Evolutionary conservation across 2,797 vertebrate genomes (phyloP), one percentile per base, ranked within the genome.

Genomic region (Fratercula arctica): DNA sequence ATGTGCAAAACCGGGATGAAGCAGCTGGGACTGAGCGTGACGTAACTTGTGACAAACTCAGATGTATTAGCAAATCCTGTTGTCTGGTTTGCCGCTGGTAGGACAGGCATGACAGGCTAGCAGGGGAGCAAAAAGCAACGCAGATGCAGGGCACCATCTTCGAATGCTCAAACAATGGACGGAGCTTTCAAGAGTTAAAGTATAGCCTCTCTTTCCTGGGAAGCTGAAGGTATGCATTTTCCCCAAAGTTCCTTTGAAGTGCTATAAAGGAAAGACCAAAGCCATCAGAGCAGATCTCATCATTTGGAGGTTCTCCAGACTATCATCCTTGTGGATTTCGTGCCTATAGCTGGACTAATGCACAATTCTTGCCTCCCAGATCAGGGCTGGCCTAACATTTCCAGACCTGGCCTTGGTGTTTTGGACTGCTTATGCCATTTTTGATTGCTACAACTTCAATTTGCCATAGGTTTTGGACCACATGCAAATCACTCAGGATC

Each of bases 11-110:
- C 28, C 19, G 14, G 28, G 51, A 46, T 19, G 39, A 31, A 81
- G 11, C 31, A 56, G 56, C 10, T 50, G 54, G 24, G 31, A 46
- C 9, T 18, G 31, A 66, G 29, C 0, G 0, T 53, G 41, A 11
- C 39, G 9, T 9, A 21, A 25, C 20, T 57, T 21, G 17, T 31
- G 35, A 53, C 24, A 61, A 84, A 70, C 45, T 68, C 54, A 18
- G 8, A 13, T 3, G 8, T 68, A 35, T 14, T 56, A 56, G 63
- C 41, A 86, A 72, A 53, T 3, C 3, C 57, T 51, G 16, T 43
- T 64, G 39, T 56, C 50, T 5, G 2, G 14, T 61, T 92, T 73
- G 41, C 10, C 50, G 53, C 45, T 3, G 11, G 37, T 16, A 64
- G 51, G 39, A 76, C 67, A 85, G 43, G 7, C 9, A 5, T 3